Evolutionary conservation across 2,113 vertebrate genomes (phyloP).

Genomic region (Sardina pilchardus): DNA sequence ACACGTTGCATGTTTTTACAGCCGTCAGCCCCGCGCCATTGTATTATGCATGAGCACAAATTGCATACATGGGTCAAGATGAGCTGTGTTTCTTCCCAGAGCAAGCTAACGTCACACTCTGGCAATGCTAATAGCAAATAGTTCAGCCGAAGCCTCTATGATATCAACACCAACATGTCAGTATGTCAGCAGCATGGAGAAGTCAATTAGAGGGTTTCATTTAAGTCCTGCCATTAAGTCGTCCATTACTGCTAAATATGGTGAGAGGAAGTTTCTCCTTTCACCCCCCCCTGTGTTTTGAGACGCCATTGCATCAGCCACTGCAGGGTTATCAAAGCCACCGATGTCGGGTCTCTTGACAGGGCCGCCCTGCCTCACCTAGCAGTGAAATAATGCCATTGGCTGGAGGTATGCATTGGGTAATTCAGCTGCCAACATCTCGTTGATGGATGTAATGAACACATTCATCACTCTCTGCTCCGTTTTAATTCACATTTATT

Average conservation of each 20-base stretch:
- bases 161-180: neutral
- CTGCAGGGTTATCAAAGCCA: neutral
- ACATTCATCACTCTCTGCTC: slow-evolving; percentile 42
- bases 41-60: slow-evolving; percentile 10
- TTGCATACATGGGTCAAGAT: neutral
- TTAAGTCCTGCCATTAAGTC: slow-evolving; percentile 3
- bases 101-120: neutral
- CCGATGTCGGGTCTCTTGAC: neutral
- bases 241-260: neutral
- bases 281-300: neutral
- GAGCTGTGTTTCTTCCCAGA: neutral
- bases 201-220: slow-evolving; percentile 8
- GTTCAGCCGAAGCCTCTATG: neutral
- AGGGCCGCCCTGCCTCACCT: neutral
- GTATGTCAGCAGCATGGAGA: neutral
- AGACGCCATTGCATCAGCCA: neutral
- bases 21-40: neutral
- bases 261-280: neutral
- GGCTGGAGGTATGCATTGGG: slow-evolving; percentile 13
- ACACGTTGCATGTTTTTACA: slow-evolving; percentile 8
- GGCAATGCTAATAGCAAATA: neutral
- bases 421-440: slow-evolving; percentile 12
- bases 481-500: slow-evolving; percentile 62
- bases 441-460: slow-evolving; percentile 21
- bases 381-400: slow-evolving; percentile 15